phyloP scores from a whole-genome alignment of 2,888 invertebrate genomes.

The Nomada fabriciana region DNA sequence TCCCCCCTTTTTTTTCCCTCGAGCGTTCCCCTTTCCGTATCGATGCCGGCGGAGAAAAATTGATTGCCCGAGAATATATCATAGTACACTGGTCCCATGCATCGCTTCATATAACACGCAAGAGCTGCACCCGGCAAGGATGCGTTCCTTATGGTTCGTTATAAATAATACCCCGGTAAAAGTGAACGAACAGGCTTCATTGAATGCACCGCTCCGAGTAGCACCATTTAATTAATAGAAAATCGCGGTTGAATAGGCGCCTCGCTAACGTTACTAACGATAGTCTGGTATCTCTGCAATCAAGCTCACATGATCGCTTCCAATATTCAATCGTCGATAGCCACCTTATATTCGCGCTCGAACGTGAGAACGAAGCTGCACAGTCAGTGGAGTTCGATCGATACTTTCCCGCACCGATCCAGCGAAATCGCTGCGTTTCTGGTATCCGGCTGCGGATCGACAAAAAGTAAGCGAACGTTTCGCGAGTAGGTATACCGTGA shows the following conservation, averaged over 20 bases:
- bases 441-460: neutral
- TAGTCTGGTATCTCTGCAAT: conserved; percentile 8
- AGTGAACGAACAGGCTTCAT: neutral
- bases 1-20: neutral
- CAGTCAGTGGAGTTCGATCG: neutral
- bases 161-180: conserved; percentile 15
- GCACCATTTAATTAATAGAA: neutral
- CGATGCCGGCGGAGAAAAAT: conserved; percentile 48
- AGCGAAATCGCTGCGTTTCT: conserved; percentile 4
- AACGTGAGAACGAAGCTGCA: conserved; percentile 22
- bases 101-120: conserved; percentile 34
- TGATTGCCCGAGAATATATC: conserved; percentile 50
- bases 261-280: neutral
- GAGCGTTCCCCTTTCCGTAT: conserved; percentile 9
- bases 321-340: neutral
- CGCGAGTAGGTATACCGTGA: neutral
- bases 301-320: neutral
- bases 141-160: conserved; percentile 7
- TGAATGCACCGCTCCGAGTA: neutral
- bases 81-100: conserved; percentile 5
- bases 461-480: neutral
- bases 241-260: neutral
- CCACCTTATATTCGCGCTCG: neutral
- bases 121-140: conserved; percentile 1
- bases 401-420: neutral